Base-by-base conservation (phyloP, 2,797 vertebrate genomes). In the Spinus olivaceus region DNA sequence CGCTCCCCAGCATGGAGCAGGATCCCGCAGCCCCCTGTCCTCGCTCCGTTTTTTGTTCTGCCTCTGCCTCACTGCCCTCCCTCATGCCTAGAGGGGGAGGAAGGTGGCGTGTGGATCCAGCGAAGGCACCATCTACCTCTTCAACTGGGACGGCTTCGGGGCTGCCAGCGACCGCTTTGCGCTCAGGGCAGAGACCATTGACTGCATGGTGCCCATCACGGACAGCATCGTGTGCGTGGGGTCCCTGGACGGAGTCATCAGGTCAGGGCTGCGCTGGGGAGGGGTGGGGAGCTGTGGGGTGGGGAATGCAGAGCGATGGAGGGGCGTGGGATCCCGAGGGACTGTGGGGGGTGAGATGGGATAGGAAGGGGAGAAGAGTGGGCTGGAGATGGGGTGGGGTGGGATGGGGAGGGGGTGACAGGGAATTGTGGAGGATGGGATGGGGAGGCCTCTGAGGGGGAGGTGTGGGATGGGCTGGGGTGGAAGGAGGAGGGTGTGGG, bases 131-230 rank as follows among this genome's bases (percentile, higher is more conserved):
- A 81, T 99, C 88, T 99, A 99, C 96, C 98, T 99, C 96, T 99
- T 99, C 96, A 99, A 99, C 97, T 99, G 99, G 99, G 97, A 99
- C 0, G 99, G 99, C 44, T 99, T 99, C 5, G 99, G 99, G 10
- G 99, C 99, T 0, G 98, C 99, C 80, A 99, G 99, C 15, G 99
- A 99, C 94, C 98, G 99, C 70, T 99, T 99, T n/a, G 98, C 98
- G 1, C 51, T 99, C 69, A 98, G 98, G 96, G 98, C 98, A 0
- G 99, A 99, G 96, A 99, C 99, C 1, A 96, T 99, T 1, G 99
- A 99, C 95, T 98, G 99, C 97, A 98, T 99, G 93, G 94, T 98
- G 49, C 98, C 99, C 3, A 25, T 99, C 79, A 99, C 98, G 0
- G 99, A 99, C 86, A 99, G 93, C 96, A 98, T 99, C 60, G 97